Evolutionary conservation across 2,797 vertebrate genomes (phyloP).

Genomic region (Alcedo atthis): DNA sequence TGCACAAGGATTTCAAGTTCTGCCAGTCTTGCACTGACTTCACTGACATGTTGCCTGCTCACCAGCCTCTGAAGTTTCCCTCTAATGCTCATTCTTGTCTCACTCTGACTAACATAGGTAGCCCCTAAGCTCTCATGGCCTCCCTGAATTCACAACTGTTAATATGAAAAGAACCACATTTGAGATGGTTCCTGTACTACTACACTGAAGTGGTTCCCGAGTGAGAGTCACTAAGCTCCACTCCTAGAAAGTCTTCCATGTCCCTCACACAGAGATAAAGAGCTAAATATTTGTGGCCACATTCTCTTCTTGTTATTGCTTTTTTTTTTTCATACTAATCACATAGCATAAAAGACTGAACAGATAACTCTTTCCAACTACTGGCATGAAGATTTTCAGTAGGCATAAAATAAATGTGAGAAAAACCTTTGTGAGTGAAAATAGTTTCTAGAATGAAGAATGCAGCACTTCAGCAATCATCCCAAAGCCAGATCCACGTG

Average conservation of each 20-base stretch:
- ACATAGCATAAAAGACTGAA: background rate
- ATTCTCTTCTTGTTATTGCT: background rate
- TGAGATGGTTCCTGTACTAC: background rate
- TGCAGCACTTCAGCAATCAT: background rate
- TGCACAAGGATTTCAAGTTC: background rate
- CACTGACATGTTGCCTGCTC: background rate
- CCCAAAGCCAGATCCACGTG: background rate
- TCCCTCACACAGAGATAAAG: background rate
- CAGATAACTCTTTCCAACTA: background rate
- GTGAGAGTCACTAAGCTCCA: background rate
- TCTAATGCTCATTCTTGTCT: background rate
- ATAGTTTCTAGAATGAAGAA: background rate
- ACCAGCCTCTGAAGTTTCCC: background rate
- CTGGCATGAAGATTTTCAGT: background rate
- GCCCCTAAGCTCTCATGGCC: background rate
- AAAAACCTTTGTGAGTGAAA: background rate
- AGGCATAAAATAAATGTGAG: background rate
- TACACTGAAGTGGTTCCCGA: background rate
- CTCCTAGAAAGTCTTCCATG: background rate
- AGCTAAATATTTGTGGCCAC: background rate
- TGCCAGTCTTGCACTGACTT: background rate
- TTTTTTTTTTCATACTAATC: background rate
- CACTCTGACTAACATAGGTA: background rate
- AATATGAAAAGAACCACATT: background rate
- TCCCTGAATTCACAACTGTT: background rate